Evolutionary conservation across 2,888 invertebrate species (phyloP), one percentile per base, ranked within the genome.

Genomic region (Tetanocera ferruginea): DNA sequence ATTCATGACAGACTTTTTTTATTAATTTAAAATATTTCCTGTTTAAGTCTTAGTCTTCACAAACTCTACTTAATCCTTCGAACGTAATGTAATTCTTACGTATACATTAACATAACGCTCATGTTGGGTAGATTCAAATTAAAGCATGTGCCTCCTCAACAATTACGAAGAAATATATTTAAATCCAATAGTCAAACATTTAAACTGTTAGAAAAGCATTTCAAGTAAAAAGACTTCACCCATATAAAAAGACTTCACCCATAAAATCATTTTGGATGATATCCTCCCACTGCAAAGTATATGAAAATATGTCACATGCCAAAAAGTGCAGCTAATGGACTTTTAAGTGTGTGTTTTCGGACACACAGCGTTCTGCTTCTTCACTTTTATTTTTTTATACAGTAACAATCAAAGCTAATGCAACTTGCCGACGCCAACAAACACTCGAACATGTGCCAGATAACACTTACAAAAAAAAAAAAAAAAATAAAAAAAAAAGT

Each of bases 311-410:
- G 31, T 34, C 64, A 43, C 4, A 49, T 62, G 75, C 34, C 75
- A 55, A 67, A 55, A 75, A 66, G 25, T 75, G 66, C 52, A 67
- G 55, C 75, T 75, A 75, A 75, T 75, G 75, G 66, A 75, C 66
- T 75, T 55, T 37, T 34, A 43, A 72, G 23, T 75, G 74, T 31
- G 19, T 75, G 14, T 74, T 31, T 34, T 34, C 25, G 0, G 23
- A 6, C 23, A 0, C 14, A 49, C 25, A 0, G 19, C 3, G 4
- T 64, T 64, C 64, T 19, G 23, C 4, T 23, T 19, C 55, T 23
- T 9, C 55, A 19, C 25, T 9, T 25, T 25, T 60, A 28, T 14
- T 25, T 14, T 4, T 14, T 28, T 14, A 23, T 64, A 25, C 11
- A 49, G 34, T 49, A 49, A 69, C 69, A 69, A 69, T 69, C 25